Evolutionary conservation across 2,888 invertebrate species (phyloP).

Genomic region (Cephus pulcher): DNA sequence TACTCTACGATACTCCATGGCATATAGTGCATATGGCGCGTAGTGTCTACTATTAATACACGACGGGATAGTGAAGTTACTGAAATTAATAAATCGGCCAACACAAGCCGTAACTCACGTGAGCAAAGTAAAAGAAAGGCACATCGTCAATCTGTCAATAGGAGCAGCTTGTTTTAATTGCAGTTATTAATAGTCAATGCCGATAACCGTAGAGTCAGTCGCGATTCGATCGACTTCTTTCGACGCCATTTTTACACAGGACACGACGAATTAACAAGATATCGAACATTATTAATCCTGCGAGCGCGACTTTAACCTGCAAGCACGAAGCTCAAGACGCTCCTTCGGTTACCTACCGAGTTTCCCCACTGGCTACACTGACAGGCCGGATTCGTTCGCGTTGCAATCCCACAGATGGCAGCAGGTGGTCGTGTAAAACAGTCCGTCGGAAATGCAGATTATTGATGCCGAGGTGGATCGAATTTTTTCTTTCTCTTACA

Average conservation of each 20-base stretch:
- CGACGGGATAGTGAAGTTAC: constrained; percentile 12
- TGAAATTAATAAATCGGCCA: constrained; percentile 26
- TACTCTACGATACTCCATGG: not conserved
- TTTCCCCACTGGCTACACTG: not conserved
- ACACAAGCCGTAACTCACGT: constrained; percentile 10
- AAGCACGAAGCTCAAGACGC: constrained; percentile 14
- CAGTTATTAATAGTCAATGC: constrained; percentile 35
- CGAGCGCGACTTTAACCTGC: constrained; percentile 13
- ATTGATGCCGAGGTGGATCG: constrained; percentile 29
- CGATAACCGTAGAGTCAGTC: constrained; percentile 13
- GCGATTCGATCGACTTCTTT: constrained; percentile 19
- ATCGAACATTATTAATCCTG: constrained; percentile 1
- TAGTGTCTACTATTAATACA: not conserved
- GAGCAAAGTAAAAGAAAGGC: constrained; percentile 12
- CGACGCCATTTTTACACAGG: not conserved
- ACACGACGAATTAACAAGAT: constrained; percentile 7
- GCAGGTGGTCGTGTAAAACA: constrained; percentile 22
- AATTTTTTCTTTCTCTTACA: not conserved
- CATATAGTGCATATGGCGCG: not conserved
- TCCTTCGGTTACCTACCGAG: not conserved
- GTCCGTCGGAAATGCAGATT: constrained; percentile 39
- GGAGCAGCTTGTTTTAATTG: constrained; percentile 39
- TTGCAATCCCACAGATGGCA: constrained; percentile 49
- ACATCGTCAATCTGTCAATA: constrained; percentile 27
- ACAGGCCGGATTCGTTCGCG: constrained; percentile 13